Evolutionary conservation across 2,888 invertebrate genomes (phyloP).

Genomic region (Caenorhabditis sp.): DNA sequence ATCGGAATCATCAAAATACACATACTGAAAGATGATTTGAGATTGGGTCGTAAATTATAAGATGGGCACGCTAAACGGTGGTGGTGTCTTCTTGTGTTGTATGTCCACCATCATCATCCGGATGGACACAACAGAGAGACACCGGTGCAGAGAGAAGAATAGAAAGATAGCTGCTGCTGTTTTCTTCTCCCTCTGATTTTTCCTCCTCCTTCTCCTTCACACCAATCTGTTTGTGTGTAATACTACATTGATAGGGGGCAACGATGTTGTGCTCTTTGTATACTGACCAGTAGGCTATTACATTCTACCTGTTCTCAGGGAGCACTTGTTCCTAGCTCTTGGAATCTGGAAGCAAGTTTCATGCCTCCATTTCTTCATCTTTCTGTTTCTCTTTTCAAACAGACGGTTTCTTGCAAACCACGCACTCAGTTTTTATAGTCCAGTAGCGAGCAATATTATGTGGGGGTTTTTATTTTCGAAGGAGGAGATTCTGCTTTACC

Average conservation of each 20-base stretch:
- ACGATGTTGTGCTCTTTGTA: constrained; percentile 12
- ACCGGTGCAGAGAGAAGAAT: background rate
- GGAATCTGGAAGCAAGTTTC: too few species aligned
- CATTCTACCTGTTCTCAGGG: background rate
- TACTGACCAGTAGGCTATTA: constrained; percentile 13
- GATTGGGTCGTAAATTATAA: constrained; percentile 45
- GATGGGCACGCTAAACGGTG: constrained; percentile 25
- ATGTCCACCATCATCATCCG: constrained; percentile 36
- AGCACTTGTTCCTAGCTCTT: background rate
- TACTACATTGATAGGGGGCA: constrained; percentile 39
- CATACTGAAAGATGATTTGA: constrained; percentile 32
- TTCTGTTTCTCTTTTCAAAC: background rate
- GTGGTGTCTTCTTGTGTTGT: constrained; percentile 35
- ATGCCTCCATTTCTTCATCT: background rate
- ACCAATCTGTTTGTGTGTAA: constrained; percentile 46
- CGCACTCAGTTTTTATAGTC: background rate
- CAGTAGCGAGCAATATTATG: background rate
- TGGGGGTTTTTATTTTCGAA: constrained; percentile 17
- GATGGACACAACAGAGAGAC: constrained; percentile 18
- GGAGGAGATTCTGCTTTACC: background rate
- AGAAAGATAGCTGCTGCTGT: constrained; percentile 36
- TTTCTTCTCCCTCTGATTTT: constrained; percentile 13
- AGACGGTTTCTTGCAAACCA: background rate
- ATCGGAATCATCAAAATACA: constrained; percentile 19
- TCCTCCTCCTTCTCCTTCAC: constrained; percentile 8